Evolutionary conservation across 1,140 invertebrate species (phyloP), one percentile per base, ranked within the genome.

Genomic region (Hermatobates lingyangjiaoensis): DNA sequence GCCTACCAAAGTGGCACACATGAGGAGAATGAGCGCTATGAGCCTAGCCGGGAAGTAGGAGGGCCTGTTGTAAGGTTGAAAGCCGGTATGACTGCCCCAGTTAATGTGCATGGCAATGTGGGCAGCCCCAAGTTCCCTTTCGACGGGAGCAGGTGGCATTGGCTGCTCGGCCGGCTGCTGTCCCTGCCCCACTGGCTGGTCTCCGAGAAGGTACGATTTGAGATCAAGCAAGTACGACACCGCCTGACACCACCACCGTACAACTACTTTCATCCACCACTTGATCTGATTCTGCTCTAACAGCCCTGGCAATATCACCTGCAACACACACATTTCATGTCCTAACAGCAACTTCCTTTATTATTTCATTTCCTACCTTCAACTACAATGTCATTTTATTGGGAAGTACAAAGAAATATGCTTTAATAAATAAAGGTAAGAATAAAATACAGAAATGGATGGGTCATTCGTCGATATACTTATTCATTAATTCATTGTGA

Each of bases 221-320:
- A 98, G 71, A 45, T 86, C 84, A 1, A 97, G 65, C 15, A 89
- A 57, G 71, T 85, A 90, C 0, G 91, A 81, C 0, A 94, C 85
- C 2, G 74, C 75, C 4, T 74, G 69, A 63, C 92, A 97, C 95
- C 95, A 98, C 28, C 79, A 74, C 3, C 82, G 74, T 0, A 98
- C 76, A 1, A 90, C 63, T 12, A 77, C 74, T 66, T 96, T 96
- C 15, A 98, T 65, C 87, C 92, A 95, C 1, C 81, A 82, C 7
- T 92, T 71, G 0, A 91, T 93, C 61, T 98, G 90, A 0, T 87
- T 88, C 66, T 98, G 93, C 63, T 99, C 94, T 34, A 98, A 68
- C 42, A 98, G 70, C 0, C 93, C 91, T 4, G 94, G 94, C 39
- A 98, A 70, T 25, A 98, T 88, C 20, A 97, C 90, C 73, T 81